Evolutionary conservation across 2,888 invertebrate genomes (phyloP).

Genomic region (Drosophila kambysellisi): DNA sequence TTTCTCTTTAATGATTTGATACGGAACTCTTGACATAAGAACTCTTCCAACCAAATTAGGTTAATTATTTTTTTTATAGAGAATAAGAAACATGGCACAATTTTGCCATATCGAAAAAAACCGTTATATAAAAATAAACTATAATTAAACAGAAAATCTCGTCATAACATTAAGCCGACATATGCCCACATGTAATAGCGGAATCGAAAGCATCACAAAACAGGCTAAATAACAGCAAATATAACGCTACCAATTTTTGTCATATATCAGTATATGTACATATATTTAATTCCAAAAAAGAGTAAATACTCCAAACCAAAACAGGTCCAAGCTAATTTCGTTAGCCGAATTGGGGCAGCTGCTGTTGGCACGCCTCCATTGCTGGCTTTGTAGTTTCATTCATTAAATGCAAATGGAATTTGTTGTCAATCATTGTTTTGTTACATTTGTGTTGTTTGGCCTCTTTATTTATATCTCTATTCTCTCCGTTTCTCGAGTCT

Average conservation of each 20-base stretch:
- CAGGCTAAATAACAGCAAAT: background rate
- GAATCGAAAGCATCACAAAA: slow-evolving; percentile 1
- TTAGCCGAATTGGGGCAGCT: slow-evolving; percentile 43
- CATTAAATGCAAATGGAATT: slow-evolving; percentile 64
- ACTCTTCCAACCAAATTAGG: background rate
- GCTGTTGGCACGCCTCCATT: slow-evolving; percentile 22
- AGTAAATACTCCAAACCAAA: background rate
- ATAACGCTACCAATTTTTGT: background rate
- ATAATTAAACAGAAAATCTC: background rate
- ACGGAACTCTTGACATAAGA: background rate
- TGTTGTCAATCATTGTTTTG: slow-evolving; percentile 52
- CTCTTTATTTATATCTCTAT: slow-evolving; percentile 44
- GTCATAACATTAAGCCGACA: background rate
- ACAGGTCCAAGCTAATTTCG: slow-evolving; percentile 32
- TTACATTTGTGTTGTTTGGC: slow-evolving; percentile 49
- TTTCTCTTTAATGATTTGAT: background rate
- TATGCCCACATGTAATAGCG: background rate
- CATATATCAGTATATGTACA: background rate
- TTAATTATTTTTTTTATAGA: background rate
- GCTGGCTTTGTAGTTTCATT: slow-evolving; percentile 38
- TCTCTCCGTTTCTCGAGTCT: slow-evolving; percentile 24
- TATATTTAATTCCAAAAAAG: background rate
- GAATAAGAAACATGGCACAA: background rate
- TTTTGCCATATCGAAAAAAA: background rate
- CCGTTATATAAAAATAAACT: background rate